These are phyloP conservation scores for Notospermus geniculatus DNA, from an alignment of 1,140 invertebrate species.

Conservation along the genomic window DNA sequence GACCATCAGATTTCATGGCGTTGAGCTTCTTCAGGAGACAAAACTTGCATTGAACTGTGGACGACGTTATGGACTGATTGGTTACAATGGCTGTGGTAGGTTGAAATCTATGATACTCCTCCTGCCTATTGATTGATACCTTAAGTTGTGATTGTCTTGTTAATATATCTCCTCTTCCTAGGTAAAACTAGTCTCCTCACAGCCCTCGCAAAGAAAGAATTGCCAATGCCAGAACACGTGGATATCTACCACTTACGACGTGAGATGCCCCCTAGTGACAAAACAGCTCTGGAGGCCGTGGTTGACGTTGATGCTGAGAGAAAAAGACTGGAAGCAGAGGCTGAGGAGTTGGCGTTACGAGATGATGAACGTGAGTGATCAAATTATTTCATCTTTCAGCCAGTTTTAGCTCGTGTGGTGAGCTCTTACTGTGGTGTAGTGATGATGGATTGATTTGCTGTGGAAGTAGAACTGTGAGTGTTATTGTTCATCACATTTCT, in stretches of 20 bases:
- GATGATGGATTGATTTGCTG: too few species aligned
- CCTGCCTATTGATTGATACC: too few species aligned
- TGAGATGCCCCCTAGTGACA: slow-evolving; percentile 93
- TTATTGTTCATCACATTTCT: neutral
- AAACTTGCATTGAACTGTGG: slow-evolving; percentile 96
- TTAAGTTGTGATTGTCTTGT: too few species aligned
- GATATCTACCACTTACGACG: slow-evolving; percentile 97
- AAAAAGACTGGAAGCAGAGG: slow-evolving; percentile 84
- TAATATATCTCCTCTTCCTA: slow-evolving; percentile 39
- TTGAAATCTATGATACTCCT: too few species aligned
- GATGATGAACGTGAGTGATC: slow-evolving; percentile 81
- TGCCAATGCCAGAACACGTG: slow-evolving; percentile 93
- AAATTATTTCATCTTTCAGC: too few species aligned
- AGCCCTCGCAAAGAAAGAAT: slow-evolving; percentile 87
- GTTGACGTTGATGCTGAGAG: slow-evolving; percentile 98
- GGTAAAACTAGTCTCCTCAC: slow-evolving; percentile 91
- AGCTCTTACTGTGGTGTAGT: too few species aligned
- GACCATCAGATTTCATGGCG: slow-evolving; percentile 97
- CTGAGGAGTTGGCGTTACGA: slow-evolving; percentile 82
- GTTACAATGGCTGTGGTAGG: slow-evolving; percentile 91
- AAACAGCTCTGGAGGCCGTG: slow-evolving; percentile 87
- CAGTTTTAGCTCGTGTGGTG: too few species aligned
- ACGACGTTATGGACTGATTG: slow-evolving; percentile 92
- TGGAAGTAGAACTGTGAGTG: too few species aligned
- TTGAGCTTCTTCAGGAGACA: slow-evolving; percentile 92